Evolutionary conservation across 2,113 vertebrate species (phyloP).

Genomic region (Anhinga anhinga): DNA sequence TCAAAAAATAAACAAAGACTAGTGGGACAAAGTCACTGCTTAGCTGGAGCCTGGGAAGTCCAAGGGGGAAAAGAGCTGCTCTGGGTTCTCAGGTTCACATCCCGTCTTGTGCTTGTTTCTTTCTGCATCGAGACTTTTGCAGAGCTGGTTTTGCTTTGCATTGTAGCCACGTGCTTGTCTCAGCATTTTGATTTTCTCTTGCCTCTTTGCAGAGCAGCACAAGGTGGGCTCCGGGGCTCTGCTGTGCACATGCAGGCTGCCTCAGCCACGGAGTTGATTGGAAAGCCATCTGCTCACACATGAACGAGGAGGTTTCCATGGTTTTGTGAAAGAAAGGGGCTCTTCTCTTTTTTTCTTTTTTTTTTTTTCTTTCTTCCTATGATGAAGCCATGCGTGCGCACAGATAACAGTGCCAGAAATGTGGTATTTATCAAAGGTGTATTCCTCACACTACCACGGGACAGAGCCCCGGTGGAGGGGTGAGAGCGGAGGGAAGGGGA

Average conservation of each 20-base stretch:
- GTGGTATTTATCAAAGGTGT: neutral
- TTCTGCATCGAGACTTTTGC: neutral
- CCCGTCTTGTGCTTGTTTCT: neutral
- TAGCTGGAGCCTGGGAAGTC: neutral
- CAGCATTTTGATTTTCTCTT: neutral
- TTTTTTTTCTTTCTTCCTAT: neutral
- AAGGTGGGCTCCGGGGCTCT: neutral
- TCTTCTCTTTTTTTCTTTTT: neutral
- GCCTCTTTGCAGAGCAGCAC: neutral
- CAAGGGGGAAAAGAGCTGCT: neutral
- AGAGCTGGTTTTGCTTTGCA: neutral
- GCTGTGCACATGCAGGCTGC: neutral
- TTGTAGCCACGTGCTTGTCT: neutral
- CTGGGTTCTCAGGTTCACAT: neutral
- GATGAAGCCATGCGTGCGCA: neutral
- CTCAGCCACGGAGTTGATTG: neutral
- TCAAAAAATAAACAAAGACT: neutral
- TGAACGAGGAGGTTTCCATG: neutral
- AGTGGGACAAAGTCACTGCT: neutral
- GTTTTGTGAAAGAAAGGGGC: neutral
- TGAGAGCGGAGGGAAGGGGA: neutral
- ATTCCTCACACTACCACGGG: neutral
- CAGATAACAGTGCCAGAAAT: neutral
- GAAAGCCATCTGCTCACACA: conserved; percentile 27
- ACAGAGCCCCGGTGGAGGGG: neutral